These are phyloP conservation scores for Sciurus carolinensis DNA, from an alignment of 2,797 vertebrate species.

Conservation along the genomic window DNA sequence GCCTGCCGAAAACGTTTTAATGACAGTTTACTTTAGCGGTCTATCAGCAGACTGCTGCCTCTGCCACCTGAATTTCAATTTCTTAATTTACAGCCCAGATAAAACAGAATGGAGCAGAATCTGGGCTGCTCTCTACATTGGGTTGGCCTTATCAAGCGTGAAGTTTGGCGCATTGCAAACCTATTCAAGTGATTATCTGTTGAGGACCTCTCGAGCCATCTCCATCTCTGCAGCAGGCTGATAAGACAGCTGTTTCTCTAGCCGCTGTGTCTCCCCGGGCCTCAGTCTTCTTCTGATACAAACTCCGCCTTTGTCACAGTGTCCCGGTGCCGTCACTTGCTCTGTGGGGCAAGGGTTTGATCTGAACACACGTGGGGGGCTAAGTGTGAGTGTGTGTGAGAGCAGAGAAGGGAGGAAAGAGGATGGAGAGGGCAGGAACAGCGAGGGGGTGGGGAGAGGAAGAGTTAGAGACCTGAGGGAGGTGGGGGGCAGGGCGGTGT, in stretches of 20 bases:
- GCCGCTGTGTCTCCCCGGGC: constrained; percentile 88
- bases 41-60: constrained; percentile 85
- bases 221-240: constrained; percentile 91
- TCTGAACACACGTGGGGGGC: constrained; percentile 84
- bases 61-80: constrained; percentile 90
- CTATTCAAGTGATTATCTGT: constrained; percentile 92
- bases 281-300: constrained; percentile 85
- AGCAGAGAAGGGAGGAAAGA: background rate
- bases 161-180: constrained; percentile 91
- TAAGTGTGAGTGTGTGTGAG: constrained; percentile 38
- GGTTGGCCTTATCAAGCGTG: constrained; percentile 89
- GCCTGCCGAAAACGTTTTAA: constrained; percentile 81
- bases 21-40: constrained; percentile 86
- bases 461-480: constrained; percentile 60
- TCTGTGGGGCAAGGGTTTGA: constrained; percentile 87
- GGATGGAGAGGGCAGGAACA: background rate
- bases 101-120: constrained; percentile 87
- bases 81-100: constrained; percentile 89
- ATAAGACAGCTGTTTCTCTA: constrained; percentile 92
- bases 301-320: constrained; percentile 89
- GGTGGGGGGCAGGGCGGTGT: constrained; percentile 76
- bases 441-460: background rate
- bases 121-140: constrained; percentile 86
- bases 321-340: constrained; percentile 86
- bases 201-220: constrained; percentile 91